Evolutionary conservation across 2,888 invertebrate species (phyloP).

Genomic region (Schizaphis graminum): DNA sequence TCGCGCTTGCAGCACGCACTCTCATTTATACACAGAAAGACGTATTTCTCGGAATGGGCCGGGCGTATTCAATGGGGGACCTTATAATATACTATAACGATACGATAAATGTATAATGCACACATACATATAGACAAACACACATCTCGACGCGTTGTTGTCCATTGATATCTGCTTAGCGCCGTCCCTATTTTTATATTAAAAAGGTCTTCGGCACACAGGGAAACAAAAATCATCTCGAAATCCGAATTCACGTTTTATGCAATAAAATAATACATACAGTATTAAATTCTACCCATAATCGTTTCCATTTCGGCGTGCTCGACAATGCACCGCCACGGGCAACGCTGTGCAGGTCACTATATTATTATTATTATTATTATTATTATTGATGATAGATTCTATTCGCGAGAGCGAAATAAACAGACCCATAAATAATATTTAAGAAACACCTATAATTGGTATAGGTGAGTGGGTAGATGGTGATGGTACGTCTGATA

Average conservation of each 20-base stretch:
- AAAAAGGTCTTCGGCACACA: neutral
- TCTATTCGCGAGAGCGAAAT: neutral
- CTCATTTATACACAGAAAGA: neutral
- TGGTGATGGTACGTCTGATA: neutral
- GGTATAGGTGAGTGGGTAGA: neutral
- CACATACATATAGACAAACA: neutral
- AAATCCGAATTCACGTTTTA: neutral
- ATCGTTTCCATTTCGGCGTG: neutral
- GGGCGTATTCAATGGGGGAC: conserved; percentile 49
- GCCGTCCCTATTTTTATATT: conserved; percentile 10
- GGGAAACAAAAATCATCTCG: neutral
- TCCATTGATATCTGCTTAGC: conserved; percentile 32
- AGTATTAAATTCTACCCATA: neutral
- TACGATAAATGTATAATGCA: neutral
- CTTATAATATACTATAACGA: conserved; percentile 1
- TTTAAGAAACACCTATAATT: neutral
- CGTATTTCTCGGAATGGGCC: conserved; percentile 42
- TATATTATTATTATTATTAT: neutral
- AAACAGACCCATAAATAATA: neutral
- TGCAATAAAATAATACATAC: neutral
- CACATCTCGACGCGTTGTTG: neutral
- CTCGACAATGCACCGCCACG: neutral
- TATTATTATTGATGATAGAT: too few relatives aligned
- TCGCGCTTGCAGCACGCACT: neutral
- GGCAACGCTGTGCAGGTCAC: neutral